phyloP scores from a whole-genome alignment of 2,113 vertebrate genomes.

The Cyanocitta stelleri region DNA sequence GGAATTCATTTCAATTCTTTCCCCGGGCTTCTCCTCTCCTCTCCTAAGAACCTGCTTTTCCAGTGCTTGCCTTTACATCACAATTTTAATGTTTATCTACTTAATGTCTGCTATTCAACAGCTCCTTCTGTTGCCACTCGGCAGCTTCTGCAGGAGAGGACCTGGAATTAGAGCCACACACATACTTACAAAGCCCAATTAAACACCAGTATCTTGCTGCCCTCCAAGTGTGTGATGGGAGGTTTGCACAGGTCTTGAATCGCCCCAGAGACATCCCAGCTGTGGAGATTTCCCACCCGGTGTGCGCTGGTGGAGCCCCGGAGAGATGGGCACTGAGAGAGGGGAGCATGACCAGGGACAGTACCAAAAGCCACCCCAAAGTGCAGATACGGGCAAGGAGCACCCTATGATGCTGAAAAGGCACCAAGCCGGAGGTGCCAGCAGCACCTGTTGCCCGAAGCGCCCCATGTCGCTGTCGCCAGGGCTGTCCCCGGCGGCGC shows the following conservation, averaged over 20 bases:
- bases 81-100: not conserved
- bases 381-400: accelerated
- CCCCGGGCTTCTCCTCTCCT: not conserved
- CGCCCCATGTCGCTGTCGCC: not conserved
- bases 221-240: accelerated
- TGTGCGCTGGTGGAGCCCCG: accelerated
- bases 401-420: accelerated
- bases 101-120: not conserved
- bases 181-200: accelerated
- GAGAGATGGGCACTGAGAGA: not conserved
- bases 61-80: not conserved
- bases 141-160: not conserved
- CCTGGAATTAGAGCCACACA: not conserved
- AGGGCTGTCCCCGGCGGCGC: not conserved
- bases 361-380: not conserved
- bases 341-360: accelerated
- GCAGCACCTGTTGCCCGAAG: not conserved
- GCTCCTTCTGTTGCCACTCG: not conserved
- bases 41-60: not conserved
- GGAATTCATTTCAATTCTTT: not conserved
- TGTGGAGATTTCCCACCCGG: not conserved
- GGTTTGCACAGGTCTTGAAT: not conserved
- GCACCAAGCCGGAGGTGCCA: not conserved
- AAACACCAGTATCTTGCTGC: not conserved
- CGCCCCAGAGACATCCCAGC: not conserved